These are phyloP conservation scores for Deroptyus accipitrinus DNA, from an alignment of 2,113 vertebrate species.

Conservation along the genomic window DNA sequence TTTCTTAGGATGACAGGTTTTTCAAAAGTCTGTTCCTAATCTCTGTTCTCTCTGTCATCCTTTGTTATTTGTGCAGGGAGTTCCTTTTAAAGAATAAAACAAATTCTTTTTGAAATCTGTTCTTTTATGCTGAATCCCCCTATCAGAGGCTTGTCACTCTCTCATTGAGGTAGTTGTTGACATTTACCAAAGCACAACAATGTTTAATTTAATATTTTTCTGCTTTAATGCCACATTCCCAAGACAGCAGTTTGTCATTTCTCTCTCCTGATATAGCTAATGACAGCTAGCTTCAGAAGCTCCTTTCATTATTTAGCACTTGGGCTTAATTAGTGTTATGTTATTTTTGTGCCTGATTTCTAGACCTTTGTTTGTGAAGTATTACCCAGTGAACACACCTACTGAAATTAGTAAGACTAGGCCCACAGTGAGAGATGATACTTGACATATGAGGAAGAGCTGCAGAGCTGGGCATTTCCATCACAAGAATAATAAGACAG, in stretches of 20 bases:
- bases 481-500: neutral
- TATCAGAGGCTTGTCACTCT: slow-evolving; percentile 26
- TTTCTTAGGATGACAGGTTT: slow-evolving; percentile 4
- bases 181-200: slow-evolving; percentile 57
- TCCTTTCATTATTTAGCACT: neutral
- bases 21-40: slow-evolving; percentile 3
- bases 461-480: neutral
- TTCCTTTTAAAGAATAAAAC: slow-evolving; percentile 47
- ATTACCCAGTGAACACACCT: neutral
- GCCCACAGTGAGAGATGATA: neutral
- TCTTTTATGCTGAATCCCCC: neutral
- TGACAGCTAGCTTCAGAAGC: slow-evolving; percentile 13
- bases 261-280: neutral
- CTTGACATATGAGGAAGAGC: neutral
- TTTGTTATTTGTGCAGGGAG: slow-evolving; percentile 32
- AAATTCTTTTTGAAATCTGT: slow-evolving; percentile 34
- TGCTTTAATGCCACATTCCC: slow-evolving; percentile 29
- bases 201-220: slow-evolving; percentile 57
- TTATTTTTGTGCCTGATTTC: neutral
- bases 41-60: slow-evolving; percentile 38
- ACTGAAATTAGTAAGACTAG: neutral
- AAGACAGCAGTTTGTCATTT: neutral
- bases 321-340: neutral
- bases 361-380: neutral
- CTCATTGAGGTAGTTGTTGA: slow-evolving; percentile 44